Evolutionary conservation across 2,888 invertebrate genomes (phyloP).

Genomic region (Lithophane semibrunnea): DNA sequence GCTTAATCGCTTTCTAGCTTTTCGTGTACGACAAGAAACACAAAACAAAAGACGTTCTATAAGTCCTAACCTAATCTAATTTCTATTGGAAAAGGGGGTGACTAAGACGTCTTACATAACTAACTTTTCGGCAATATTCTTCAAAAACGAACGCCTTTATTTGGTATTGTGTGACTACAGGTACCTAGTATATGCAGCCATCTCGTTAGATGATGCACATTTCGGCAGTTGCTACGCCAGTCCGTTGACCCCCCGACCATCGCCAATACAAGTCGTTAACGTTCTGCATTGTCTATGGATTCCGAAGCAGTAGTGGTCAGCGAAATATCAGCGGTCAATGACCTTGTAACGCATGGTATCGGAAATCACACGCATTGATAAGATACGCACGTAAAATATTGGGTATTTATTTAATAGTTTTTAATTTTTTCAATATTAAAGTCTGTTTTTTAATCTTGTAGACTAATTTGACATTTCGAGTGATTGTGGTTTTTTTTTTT

Average conservation of each 20-base stretch:
- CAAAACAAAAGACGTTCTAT: not conserved
- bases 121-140: not conserved
- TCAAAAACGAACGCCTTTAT: not conserved
- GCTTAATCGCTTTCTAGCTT: too few relatives aligned
- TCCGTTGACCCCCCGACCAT: constrained; percentile 50
- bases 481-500: too few relatives aligned
- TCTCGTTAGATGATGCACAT: constrained; percentile 58
- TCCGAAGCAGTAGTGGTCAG: constrained; percentile 71
- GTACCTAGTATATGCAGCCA: constrained; percentile 36
- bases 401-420: not conserved
- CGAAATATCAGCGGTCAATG: constrained; percentile 71
- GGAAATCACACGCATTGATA: constrained; percentile 70
- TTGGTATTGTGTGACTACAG: not conserved
- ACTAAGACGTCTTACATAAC: too few relatives aligned
- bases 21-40: not conserved
- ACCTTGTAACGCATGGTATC: constrained; percentile 72
- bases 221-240: constrained; percentile 56
- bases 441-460: too few relatives aligned
- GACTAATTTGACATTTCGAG: too few relatives aligned
- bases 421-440: too few relatives aligned
- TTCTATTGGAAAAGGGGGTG: not conserved
- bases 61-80: not conserved
- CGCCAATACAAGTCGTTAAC: constrained; percentile 57
- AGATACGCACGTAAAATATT: constrained; percentile 60
- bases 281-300: constrained; percentile 64